Base-by-base conservation (phyloP, 1,140 invertebrate species). In the Dendrolimus punctatus region DNA sequence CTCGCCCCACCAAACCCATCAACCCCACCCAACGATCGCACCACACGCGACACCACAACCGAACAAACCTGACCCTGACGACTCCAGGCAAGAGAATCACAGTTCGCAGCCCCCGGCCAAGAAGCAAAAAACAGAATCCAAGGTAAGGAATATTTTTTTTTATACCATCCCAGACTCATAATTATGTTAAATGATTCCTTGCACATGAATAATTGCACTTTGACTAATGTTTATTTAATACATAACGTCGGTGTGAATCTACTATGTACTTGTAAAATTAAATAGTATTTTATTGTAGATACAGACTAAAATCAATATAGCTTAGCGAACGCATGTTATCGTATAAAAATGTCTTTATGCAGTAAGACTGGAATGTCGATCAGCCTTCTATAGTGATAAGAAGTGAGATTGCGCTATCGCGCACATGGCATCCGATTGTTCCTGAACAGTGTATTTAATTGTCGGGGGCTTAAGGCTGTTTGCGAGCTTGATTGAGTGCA, bases 81-180 rank as follows among this genome's bases (percentile, higher is more conserved):
- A 89, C 61, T 89, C 88, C 39, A 78, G 86, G 49, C 87, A 88
- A 73, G 87, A 88, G 44, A 74, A 71, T 42, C 82, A 80, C 47
- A 72, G 80, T 53, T 88, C 90, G 66, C 90, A 91, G 53, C 91
- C 91, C 23, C 92, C 91, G 8, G 66, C 88, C 36, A 93, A 93
- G 80, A 93, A 92, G 78, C 68, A 90, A 58, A 93, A 93, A 88
- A 87, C 81, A 46, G 91, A 92, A 80, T 67, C 89, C 59, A 92
- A 92, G 91, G 91, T 92, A 87, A 83, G 76, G 68, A 39, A 39
- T 6, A 41, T 36, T 54, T 41, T 52, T 10, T 46, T 6, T 37
- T 7, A 46, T 38, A 46, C 46, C 9, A 37, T 46, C 46, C 7
- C 38, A 37, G 36, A 23, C 9, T 46, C 46, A 23, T 8, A 8